These are phyloP conservation scores for Mormyrus lacerda DNA, from an alignment of 2,113 vertebrate species.

Conservation along the genomic window DNA sequence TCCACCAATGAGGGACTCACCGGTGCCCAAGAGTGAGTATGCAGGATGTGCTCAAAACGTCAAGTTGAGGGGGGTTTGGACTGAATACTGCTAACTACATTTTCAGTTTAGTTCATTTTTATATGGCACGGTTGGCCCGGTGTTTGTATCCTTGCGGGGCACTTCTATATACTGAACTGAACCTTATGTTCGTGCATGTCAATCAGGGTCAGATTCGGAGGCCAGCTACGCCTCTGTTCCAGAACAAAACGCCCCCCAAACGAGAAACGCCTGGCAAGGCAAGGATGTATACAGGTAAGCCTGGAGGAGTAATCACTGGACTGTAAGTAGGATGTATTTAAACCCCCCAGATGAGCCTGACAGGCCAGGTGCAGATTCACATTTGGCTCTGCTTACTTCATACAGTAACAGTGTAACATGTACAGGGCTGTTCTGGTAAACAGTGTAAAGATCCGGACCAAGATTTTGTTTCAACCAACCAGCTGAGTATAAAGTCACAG, in stretches of 20 bases:
- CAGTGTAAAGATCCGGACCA: neutral
- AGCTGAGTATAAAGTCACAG: no score
- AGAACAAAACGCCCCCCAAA: slow-evolving; percentile 28
- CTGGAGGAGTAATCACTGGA: neutral
- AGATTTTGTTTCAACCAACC: neutral
- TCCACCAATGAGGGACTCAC: slow-evolving; percentile 11
- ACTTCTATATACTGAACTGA: neutral
- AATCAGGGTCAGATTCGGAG: slow-evolving; percentile 55
- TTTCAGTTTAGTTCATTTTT: neutral
- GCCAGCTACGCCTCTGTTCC: slow-evolving; percentile 48
- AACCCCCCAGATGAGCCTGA: neutral
- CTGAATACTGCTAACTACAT: neutral
- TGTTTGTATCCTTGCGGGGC: neutral
- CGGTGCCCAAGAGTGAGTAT: slow-evolving; percentile 36
- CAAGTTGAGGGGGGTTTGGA: neutral
- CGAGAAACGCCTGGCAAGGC: neutral
- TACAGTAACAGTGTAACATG: neutral
- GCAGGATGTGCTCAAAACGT: no score
- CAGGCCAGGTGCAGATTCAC: neutral
- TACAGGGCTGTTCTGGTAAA: neutral
- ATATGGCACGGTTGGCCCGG: neutral
- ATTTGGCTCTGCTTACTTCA: neutral
- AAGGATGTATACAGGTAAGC: slow-evolving; percentile 44
- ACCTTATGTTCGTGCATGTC: slow-evolving; percentile 32
- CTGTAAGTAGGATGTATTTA: neutral